phyloP scores from a whole-genome alignment of 2,113 vertebrate species.

The Gulo gulo region DNA sequence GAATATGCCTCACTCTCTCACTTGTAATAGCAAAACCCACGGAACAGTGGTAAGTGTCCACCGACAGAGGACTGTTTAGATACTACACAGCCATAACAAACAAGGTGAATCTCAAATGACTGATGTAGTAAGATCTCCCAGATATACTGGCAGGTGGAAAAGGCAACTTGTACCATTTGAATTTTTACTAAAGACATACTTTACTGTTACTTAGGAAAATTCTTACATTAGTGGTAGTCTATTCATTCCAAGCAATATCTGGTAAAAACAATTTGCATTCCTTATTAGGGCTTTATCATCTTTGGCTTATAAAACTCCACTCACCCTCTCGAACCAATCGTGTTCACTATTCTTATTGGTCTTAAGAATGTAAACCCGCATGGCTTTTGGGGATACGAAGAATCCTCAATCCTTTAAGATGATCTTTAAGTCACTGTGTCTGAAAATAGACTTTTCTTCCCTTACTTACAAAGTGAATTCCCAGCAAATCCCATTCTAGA shows the following conservation, averaged over 20 bases:
- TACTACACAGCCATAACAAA: background rate
- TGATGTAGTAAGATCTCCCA: background rate
- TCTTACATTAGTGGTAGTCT: background rate
- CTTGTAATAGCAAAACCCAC: background rate
- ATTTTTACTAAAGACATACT: background rate
- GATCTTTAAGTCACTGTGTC: background rate
- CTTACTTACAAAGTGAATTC: background rate
- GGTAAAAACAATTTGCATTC: background rate
- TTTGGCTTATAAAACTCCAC: background rate
- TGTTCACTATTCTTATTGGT: background rate
- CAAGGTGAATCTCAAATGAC: background rate
- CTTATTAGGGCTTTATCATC: background rate
- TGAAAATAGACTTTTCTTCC: background rate
- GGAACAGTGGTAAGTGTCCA: background rate
- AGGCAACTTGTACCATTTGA: background rate
- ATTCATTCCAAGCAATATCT: background rate
- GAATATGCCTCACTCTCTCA: background rate
- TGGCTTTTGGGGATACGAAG: background rate
- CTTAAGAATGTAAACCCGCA: background rate
- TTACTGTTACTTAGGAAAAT: background rate
- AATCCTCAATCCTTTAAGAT: background rate
- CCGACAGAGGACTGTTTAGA: background rate
- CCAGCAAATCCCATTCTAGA: background rate
- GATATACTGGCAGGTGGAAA: background rate
- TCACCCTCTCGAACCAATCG: background rate